phyloP scores from a whole-genome alignment of 2,113 vertebrate genomes.

The Callopanchax toddi region DNA sequence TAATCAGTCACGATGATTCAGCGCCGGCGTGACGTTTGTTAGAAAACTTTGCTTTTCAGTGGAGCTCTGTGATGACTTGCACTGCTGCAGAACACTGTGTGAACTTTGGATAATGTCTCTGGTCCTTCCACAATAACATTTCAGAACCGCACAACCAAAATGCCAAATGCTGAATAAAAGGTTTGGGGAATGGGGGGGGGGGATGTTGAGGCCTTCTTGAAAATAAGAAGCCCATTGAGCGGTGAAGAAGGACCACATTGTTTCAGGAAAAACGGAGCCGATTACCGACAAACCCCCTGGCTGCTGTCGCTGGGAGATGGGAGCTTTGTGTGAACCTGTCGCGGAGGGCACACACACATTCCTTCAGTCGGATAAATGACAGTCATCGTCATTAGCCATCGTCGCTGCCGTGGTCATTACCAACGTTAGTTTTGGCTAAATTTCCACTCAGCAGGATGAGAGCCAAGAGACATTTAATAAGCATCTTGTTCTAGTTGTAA shows the following conservation, averaged over 20 bases:
- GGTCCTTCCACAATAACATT: slow-evolving; percentile 50
- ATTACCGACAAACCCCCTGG: slow-evolving; percentile 58
- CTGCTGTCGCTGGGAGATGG: slow-evolving; percentile 63
- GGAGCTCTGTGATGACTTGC: slow-evolving; percentile 27
- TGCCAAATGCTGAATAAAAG: slow-evolving; percentile 63
- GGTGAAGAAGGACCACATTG: slow-evolving; percentile 72
- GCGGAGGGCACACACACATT: slow-evolving; percentile 13
- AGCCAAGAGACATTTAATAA: slow-evolving; percentile 20
- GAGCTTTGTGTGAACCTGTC: slow-evolving; percentile 49
- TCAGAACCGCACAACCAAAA: slow-evolving; percentile 59
- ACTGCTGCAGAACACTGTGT: slow-evolving; percentile 23
- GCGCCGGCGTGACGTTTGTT: slow-evolving; percentile 7
- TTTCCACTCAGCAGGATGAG: slow-evolving; percentile 16
- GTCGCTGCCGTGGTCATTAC: slow-evolving; percentile 51
- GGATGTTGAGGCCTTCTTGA: slow-evolving; percentile 38
- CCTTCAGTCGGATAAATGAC: slow-evolving; percentile 49
- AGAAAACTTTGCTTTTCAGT: slow-evolving; percentile 12
- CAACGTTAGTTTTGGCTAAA: slow-evolving; percentile 47
- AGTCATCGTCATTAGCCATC: slow-evolving; percentile 64
- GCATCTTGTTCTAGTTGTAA: too few species aligned
- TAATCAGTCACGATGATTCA: slow-evolving; percentile 8
- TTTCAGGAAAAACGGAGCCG: slow-evolving; percentile 55
- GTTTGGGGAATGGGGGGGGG: slow-evolving; percentile 34
- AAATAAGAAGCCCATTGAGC: slow-evolving; percentile 70
- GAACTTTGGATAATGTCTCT: slow-evolving; percentile 38